A percentile compares a stretch with the other conserved stretches of the same genome.
Evolutionary conservation across 2,797 vertebrate genomes (phyloP).

Genomic region (Oreochromis grahami): DNA sequence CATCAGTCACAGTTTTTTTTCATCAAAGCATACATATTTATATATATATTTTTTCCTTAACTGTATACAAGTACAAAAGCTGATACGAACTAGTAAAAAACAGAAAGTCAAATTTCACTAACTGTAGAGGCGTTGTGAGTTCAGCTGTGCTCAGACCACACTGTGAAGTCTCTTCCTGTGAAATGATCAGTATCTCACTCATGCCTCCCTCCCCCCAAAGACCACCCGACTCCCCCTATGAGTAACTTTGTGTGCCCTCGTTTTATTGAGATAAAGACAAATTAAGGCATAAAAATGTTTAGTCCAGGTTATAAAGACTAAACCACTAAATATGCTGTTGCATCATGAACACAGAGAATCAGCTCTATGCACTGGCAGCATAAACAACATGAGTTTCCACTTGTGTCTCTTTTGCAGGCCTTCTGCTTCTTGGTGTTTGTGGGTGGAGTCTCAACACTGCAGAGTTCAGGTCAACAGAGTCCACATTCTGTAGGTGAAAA

Average conservation of each 20-base stretch:
- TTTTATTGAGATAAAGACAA: neutral
- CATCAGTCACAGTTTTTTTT: no score
- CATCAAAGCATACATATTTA: no score
- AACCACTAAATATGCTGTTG: rapidly evolving
- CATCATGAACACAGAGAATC: neutral
- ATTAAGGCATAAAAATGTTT: neutral
- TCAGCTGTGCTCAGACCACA: neutral
- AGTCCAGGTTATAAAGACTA: rapidly evolving
- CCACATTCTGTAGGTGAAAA: neutral
- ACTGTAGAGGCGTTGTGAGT: neutral
- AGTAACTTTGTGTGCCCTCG: rapidly evolving
- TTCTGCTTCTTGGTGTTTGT: neutral
- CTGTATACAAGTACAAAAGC: rapidly evolving
- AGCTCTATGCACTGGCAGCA: neutral
- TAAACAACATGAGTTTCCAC: neutral
- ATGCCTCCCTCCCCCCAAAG: rapidly evolving
- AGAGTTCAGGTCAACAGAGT: neutral
- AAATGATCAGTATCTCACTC: neutral
- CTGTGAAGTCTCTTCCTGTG: neutral
- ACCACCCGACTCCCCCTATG: rapidly evolving
- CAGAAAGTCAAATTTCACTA: neutral
- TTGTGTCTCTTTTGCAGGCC: rapidly evolving
- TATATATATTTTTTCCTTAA: neutral
- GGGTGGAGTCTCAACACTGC: rapidly evolving
- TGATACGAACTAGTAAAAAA: rapidly evolving